Percentiles rank a stretch among this genome's conserved stretches.
Conservation (phyloP, 1,140 invertebrate genomes). For the Scaptomyza graminum region DNA sequence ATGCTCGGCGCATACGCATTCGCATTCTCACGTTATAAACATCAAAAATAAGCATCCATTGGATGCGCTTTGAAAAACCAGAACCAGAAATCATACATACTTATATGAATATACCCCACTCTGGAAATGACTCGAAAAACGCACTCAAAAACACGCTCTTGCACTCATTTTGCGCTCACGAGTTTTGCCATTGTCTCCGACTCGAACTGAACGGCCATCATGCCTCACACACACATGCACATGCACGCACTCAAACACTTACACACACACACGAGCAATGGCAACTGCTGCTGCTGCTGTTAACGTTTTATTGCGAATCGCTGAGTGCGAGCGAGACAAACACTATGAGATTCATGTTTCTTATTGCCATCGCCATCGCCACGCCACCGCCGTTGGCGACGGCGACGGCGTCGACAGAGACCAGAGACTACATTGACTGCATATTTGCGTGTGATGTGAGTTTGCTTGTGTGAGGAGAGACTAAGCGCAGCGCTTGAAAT, state of each 20-base stretch:
- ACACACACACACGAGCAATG: slow-evolving; percentile 4
- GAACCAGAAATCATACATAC: slow-evolving; percentile 52
- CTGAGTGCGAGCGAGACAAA: slow-evolving; percentile 58
- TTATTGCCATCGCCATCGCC: slow-evolving; percentile 58
- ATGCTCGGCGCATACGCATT: slow-evolving; percentile 59
- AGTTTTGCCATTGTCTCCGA: slow-evolving; percentile 24
- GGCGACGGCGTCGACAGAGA: slow-evolving; percentile 40
- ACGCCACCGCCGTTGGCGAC: slow-evolving; percentile 4
- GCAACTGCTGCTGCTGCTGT: slow-evolving; percentile 33
- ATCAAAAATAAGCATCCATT: slow-evolving; percentile 73
- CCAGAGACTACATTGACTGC: slow-evolving; percentile 53
- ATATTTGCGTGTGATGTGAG: slow-evolving; percentile 41
- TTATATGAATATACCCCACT: slow-evolving; percentile 18
- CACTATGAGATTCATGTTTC: slow-evolving; percentile 57
- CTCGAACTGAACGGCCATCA: slow-evolving; percentile 64
- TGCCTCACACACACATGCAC: slow-evolving; percentile 38
- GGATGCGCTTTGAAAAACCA: slow-evolving; percentile 54
- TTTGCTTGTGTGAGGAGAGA: slow-evolving; percentile 30
- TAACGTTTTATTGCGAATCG: slow-evolving; percentile 42
- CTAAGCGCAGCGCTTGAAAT: slow-evolving; percentile 67
- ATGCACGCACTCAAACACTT: slow-evolving; percentile 3
- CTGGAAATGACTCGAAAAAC: slow-evolving; percentile 32
- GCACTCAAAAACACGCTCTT: slow-evolving; percentile 37
- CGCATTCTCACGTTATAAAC: slow-evolving; percentile 82
- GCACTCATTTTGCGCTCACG: slow-evolving; percentile 37